Evolutionary conservation across 2,797 vertebrate species (phyloP).

Genomic region (Malacoctenus gilli): DNA sequence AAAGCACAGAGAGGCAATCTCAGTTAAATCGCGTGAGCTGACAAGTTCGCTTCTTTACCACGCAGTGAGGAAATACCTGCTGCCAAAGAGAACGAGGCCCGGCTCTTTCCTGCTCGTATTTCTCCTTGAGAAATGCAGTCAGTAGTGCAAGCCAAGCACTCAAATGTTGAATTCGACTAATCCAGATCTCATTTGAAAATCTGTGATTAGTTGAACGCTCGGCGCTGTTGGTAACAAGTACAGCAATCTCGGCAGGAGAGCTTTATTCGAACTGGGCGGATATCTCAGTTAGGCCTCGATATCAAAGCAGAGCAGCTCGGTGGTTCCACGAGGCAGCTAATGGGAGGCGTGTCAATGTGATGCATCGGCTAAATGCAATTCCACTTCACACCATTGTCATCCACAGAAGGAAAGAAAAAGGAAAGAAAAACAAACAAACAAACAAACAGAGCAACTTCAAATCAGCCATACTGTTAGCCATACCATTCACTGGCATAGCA

Average conservation of each 20-base stretch:
- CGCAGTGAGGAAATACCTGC: conserved; percentile 9
- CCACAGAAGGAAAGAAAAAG: conserved; percentile 33
- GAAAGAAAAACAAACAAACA: conserved; percentile 8
- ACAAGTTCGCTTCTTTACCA: conserved; percentile 13
- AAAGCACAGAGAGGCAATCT: conserved; percentile 6
- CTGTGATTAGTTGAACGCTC: conserved; percentile 62
- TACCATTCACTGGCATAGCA: conserved; percentile 68
- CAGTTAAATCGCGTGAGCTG: conserved; percentile 8
- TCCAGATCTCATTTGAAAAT: conserved; percentile 49
- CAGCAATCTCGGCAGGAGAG: conserved; percentile 28
- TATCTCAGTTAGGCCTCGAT: conserved; percentile 47
- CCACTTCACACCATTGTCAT: conserved; percentile 60
- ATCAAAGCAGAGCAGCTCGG: conserved; percentile 56
- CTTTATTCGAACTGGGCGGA: conserved; percentile 24
- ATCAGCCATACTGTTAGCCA: conserved; percentile 62
- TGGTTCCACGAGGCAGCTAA: conserved; percentile 52
- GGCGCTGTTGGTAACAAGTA: conserved; percentile 28
- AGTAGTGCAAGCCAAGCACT: conserved; percentile 60
- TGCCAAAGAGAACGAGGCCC: conserved; percentile 14
- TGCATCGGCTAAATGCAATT: conserved; percentile 60
- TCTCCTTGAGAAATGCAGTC: conserved; percentile 23
- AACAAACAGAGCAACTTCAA: conserved; percentile 29
- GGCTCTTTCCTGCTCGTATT: neutral
- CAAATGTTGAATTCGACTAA: conserved; percentile 61
- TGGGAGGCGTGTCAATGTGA: conserved; percentile 54